Evolutionary conservation across 2,888 invertebrate species (phyloP).

Genomic region (Octonoba sinensis): DNA sequence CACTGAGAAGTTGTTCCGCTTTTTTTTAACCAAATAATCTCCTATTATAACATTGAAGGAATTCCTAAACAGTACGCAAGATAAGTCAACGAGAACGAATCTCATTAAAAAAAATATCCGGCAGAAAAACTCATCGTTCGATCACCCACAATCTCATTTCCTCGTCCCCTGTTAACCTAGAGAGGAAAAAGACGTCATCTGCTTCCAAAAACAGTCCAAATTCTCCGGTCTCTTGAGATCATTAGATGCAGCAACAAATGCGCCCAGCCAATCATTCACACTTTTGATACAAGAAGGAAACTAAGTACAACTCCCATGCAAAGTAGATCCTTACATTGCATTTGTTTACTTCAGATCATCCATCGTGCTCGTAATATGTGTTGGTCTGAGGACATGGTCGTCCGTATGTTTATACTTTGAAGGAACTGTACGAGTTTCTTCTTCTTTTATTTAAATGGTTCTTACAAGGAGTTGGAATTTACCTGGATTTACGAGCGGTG

Average conservation of each 20-base stretch:
- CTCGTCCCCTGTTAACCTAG: constrained; percentile 42
- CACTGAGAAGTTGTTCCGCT: no score
- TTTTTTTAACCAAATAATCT: no score
- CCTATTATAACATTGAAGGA: no score
- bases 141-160: background rate
- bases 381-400: background rate
- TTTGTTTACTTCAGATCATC: background rate
- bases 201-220: constrained; percentile 2
- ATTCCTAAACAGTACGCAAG: background rate
- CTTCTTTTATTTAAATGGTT: constrained; percentile 36
- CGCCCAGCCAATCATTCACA: constrained; percentile 22
- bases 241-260: constrained; percentile 9
- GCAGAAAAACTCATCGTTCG: background rate
- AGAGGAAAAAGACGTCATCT: constrained; percentile 20
- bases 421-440: no score
- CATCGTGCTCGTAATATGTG: background rate
- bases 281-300: background rate
- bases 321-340: background rate
- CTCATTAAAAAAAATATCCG: constrained; percentile 16
- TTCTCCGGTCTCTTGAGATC: background rate
- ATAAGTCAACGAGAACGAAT: constrained; percentile 42
- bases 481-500: constrained; percentile 22
- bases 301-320: no score
- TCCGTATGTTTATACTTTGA: no score
- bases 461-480: constrained; percentile 48